phyloP scores from a whole-genome alignment of 2,113 vertebrate genomes.

The Riparia riparia region DNA sequence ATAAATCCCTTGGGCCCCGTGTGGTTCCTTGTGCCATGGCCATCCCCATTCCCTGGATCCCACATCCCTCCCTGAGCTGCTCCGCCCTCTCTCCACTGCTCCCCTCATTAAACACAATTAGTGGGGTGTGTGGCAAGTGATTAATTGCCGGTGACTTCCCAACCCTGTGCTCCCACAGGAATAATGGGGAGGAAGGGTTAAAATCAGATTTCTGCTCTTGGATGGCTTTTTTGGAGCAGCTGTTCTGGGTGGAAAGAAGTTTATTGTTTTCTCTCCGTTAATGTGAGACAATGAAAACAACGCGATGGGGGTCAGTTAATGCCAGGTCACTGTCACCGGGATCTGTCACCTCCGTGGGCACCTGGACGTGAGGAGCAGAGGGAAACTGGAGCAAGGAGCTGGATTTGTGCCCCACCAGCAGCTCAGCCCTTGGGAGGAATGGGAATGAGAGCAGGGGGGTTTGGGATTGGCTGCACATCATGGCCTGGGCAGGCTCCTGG shows the following conservation, averaged over 20 bases:
- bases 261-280: rapidly evolving
- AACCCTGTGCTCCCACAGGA: neutral
- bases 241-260: neutral
- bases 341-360: neutral
- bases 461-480: neutral
- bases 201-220: neutral
- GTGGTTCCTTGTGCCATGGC: rapidly evolving
- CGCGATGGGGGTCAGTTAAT: rapidly evolving
- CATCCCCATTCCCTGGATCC: neutral
- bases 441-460: neutral
- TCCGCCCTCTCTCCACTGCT: rapidly evolving
- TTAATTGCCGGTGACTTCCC: neutral
- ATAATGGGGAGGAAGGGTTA: neutral
- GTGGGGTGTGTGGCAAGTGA: neutral
- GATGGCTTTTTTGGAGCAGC: neutral
- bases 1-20: rapidly evolving
- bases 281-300: neutral
- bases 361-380: rapidly evolving
- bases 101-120: neutral
- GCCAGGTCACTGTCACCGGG: neutral
- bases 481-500: rapidly evolving
- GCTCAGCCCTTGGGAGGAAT: neutral
- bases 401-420: neutral
- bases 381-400: neutral
- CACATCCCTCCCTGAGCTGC: neutral